phyloP scores from a whole-genome alignment of 1,140 invertebrate species.

The Cydia amplana region DNA sequence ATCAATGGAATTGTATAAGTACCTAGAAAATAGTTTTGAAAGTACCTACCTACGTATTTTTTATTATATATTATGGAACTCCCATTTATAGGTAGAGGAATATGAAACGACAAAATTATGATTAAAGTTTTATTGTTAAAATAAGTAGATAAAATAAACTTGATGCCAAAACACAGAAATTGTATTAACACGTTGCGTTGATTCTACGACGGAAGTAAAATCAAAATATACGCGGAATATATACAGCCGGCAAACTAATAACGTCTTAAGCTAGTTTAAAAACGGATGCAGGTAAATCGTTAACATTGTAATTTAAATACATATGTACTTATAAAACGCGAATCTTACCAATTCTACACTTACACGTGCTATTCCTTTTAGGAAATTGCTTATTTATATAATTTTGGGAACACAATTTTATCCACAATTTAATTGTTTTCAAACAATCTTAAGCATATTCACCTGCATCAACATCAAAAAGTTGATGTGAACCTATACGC shows the following conservation, averaged over 20 bases:
- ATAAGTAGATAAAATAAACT: conserved; percentile 80
- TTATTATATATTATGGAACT: background rate
- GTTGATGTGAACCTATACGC: conserved; percentile 48
- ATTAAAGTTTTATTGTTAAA: conserved; percentile 78
- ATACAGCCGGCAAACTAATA: conserved; percentile 73
- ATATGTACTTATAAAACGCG: conserved; percentile 42
- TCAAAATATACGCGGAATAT: conserved; percentile 71
- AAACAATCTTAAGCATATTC: conserved; percentile 65
- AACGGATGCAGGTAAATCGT: conserved; percentile 72
- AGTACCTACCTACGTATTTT: too few species aligned
- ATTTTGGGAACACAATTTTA: conserved; percentile 54
- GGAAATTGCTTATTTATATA: conserved; percentile 48
- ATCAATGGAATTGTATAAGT: too few species aligned
- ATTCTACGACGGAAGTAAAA: conserved; percentile 61
- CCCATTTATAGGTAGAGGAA: background rate
- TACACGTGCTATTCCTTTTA: conserved; percentile 47
- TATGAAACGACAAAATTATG: conserved; percentile 44
- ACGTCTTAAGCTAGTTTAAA: conserved; percentile 60
- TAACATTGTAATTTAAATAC: conserved; percentile 49
- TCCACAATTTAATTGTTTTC: conserved; percentile 48
- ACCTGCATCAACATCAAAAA: conserved; percentile 65
- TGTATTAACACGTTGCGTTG: conserved; percentile 72
- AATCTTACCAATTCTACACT: conserved; percentile 48
- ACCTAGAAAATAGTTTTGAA: too few species aligned
- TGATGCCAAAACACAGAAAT: conserved; percentile 76